Percentiles rank a stretch among this genome's conserved stretches.
These are phyloP conservation scores for Bothrops jararaca DNA, from an alignment of 2,113 vertebrate species.

Conservation along the genomic window DNA sequence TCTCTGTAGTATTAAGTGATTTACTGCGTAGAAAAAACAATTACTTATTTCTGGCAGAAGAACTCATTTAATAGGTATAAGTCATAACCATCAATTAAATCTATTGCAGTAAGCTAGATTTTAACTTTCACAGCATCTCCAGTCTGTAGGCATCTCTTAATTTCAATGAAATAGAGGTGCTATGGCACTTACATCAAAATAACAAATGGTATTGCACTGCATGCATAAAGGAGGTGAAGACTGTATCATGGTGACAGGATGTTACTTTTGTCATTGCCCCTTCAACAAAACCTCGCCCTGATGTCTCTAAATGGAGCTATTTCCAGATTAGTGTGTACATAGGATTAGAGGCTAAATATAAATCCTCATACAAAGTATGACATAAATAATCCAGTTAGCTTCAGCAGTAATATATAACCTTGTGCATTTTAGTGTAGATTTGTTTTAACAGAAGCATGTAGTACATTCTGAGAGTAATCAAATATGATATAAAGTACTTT, in stretches of 20 bases:
- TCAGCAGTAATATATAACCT: background rate
- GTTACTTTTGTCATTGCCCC: background rate
- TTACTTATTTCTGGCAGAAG: background rate
- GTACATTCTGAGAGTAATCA: background rate
- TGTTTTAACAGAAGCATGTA: background rate
- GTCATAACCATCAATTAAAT: background rate
- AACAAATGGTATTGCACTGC: background rate
- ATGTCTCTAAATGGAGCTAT: background rate
- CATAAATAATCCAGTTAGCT: background rate
- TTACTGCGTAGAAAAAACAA: background rate
- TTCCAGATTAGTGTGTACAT: background rate
- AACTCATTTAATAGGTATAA: background rate
- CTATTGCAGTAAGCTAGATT: background rate
- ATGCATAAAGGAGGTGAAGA: background rate
- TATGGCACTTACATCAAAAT: background rate
- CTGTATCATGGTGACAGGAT: background rate
- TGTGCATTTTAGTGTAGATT: background rate
- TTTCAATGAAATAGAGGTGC: background rate
- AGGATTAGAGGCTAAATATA: background rate
- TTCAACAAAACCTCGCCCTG: background rate
- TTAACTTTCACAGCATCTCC: background rate
- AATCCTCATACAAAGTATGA: background rate
- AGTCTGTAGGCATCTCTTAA: background rate
- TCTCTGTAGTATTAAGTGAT: background rate
- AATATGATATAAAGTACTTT: background rate